phyloP scores from a whole-genome alignment of 2,113 vertebrate species.

The Cinclus mexicanus region DNA sequence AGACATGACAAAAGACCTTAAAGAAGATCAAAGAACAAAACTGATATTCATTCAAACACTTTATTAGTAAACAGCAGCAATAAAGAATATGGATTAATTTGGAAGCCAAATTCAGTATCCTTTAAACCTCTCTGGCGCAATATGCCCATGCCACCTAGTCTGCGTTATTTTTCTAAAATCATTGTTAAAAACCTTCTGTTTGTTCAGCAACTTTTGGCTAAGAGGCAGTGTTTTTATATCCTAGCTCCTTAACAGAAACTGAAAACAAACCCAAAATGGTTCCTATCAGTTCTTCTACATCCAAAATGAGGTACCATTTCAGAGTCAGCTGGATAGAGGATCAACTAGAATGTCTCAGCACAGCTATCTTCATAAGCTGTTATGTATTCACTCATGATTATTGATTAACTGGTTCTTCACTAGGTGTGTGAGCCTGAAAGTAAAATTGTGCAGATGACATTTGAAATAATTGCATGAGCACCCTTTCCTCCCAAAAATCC shows the following conservation, averaged over 20 bases:
- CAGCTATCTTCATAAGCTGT: neutral
- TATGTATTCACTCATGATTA: neutral
- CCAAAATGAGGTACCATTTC: neutral
- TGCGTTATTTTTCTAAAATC: neutral
- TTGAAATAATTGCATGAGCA: neutral
- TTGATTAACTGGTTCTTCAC: neutral
- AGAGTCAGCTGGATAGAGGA: neutral
- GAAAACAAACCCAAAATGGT: neutral
- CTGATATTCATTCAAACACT: neutral
- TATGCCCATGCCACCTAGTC: neutral
- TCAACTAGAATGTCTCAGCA: neutral
- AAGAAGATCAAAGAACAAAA: neutral
- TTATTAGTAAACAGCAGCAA: neutral
- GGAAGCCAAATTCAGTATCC: neutral
- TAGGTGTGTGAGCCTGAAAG: neutral
- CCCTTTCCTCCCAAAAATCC: accelerated
- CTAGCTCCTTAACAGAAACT: neutral
- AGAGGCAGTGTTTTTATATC: neutral
- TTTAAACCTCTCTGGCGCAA: neutral
- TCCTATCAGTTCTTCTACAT: neutral
- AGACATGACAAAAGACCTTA: neutral
- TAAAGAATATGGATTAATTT: neutral
- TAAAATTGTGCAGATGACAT: neutral
- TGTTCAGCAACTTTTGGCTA: neutral
- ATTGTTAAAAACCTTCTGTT: neutral